Evolutionary conservation across 2,797 vertebrate genomes (phyloP).

Genomic region (Chiroxiphia lanceolata): DNA sequence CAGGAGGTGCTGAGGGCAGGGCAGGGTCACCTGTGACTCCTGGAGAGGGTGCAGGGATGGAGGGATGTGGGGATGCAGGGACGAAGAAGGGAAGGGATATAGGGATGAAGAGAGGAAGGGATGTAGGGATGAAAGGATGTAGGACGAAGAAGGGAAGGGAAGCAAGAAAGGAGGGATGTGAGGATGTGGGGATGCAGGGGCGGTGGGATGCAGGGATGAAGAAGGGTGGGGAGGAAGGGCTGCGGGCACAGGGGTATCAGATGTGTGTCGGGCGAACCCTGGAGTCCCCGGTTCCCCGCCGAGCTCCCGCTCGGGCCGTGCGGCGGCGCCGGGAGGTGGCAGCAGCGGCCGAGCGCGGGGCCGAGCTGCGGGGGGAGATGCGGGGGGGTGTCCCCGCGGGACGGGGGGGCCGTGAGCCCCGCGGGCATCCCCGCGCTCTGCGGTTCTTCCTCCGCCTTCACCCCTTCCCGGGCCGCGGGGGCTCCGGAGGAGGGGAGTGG

Average conservation of each 20-base stretch:
- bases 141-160: not conserved
- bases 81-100: not conserved
- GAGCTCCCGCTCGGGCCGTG: not conserved
- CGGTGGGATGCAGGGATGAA: not conserved
- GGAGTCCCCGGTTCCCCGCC: not conserved
- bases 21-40: not conserved
- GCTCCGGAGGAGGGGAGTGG: not conserved
- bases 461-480: not conserved
- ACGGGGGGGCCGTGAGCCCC: not conserved
- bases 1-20: not conserved
- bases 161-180: not conserved
- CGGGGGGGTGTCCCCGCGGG: not conserved
- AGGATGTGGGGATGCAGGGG: not conserved
- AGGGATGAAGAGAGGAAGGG: too few species aligned
- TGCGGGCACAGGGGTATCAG: not conserved
- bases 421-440: not conserved
- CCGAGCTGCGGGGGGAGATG: not conserved
- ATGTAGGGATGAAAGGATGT: too few species aligned
- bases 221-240: not conserved
- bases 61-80: too few species aligned
- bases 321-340: slow-evolving; percentile 33
- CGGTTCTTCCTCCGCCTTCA: not conserved
- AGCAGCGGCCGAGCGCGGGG: not conserved
- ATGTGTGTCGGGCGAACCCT: accelerated
- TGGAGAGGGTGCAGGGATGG: not conserved